Percentiles rank a stretch among this genome's conserved stretches.
Evolutionary conservation across 2,113 vertebrate genomes (phyloP).

Genomic region (Macquaria ambigua): DNA sequence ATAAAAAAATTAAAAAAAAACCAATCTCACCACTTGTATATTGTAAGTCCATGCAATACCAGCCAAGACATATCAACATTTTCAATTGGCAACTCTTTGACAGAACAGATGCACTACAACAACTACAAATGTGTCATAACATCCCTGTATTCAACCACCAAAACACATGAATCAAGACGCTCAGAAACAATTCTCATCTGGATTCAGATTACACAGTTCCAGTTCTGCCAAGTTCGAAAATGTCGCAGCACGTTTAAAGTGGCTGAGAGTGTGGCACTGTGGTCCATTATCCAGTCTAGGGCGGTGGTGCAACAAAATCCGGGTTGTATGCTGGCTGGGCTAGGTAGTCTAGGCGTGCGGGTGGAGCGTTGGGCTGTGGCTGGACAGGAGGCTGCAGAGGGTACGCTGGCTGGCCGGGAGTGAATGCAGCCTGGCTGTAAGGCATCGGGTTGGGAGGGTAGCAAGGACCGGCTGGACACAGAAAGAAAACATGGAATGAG

Average conservation of each 20-base stretch:
- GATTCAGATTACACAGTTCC: slow-evolving; percentile 22
- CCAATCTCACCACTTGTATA: slow-evolving; percentile 14
- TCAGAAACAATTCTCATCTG: background rate
- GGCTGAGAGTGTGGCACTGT: background rate
- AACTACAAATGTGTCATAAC: slow-evolving; percentile 13
- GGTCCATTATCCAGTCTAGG: slow-evolving; percentile 81
- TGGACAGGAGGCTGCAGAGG: slow-evolving; percentile 72
- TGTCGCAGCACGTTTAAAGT: slow-evolving; percentile 21
- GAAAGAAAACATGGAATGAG: background rate
- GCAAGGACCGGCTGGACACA: slow-evolving; percentile 61
- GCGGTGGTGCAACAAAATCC: slow-evolving; percentile 86
- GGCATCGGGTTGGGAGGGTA: slow-evolving; percentile 69
- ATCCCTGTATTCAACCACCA: slow-evolving; percentile 16
- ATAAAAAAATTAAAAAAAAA: background rate
- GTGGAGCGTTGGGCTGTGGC: slow-evolving; percentile 29
- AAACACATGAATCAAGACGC: background rate
- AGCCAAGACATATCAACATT: slow-evolving; percentile 27
- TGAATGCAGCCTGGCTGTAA: slow-evolving; percentile 82
- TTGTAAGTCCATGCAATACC: slow-evolving; percentile 40
- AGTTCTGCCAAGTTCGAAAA: slow-evolving; percentile 33
- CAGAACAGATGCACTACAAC: slow-evolving; percentile 7
- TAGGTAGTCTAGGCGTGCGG: slow-evolving; percentile 35
- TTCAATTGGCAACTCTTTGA: slow-evolving; percentile 33
- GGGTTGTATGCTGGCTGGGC: slow-evolving; percentile 90
- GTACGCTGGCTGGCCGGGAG: slow-evolving; percentile 70